Evolutionary conservation across 2,797 vertebrate species (phyloP).

Genomic region (Neosilurus mollespiculum): DNA sequence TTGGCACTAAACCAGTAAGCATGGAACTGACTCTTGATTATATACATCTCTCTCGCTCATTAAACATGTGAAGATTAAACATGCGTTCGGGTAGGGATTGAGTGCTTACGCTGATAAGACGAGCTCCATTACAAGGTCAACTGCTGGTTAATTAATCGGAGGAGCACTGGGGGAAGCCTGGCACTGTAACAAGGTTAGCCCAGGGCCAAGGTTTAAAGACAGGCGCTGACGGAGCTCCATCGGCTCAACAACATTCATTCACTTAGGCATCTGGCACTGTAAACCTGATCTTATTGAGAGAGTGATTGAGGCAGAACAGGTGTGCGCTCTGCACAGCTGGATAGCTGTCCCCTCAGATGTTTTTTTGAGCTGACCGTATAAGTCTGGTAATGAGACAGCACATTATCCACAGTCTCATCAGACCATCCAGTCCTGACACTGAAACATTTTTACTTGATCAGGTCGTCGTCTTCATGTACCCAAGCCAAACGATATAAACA

Average conservation of each 20-base stretch:
- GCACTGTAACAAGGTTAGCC: conserved; percentile 62
- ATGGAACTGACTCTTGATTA: conserved; percentile 14
- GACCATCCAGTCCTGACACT: not conserved
- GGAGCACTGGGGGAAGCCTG: conserved; percentile 49
- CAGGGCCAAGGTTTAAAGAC: conserved; percentile 52
- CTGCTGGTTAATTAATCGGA: conserved; percentile 63
- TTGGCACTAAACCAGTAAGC: conserved; percentile 13
- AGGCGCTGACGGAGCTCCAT: conserved; percentile 51
- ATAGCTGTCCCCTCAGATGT: conserved; percentile 4
- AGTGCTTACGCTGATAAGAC: conserved; percentile 40
- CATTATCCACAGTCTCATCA: conserved; percentile 29
- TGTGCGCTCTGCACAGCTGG: conserved; percentile 33
- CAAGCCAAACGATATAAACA: conserved; percentile 9
- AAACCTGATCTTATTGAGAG: conserved; percentile 36
- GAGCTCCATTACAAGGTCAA: conserved; percentile 57
- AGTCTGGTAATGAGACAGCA: conserved; percentile 19
- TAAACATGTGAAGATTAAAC: conserved; percentile 41
- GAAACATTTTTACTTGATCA: not conserved
- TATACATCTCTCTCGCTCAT: conserved; percentile 26
- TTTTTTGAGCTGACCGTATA: not conserved
- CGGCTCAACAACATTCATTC: conserved; percentile 38
- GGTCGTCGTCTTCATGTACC: conserved; percentile 4
- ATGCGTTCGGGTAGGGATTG: not conserved
- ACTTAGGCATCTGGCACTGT: conserved; percentile 42
- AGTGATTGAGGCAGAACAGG: conserved; percentile 41